phyloP scores from a whole-genome alignment of 2,888 invertebrate species.

The Tinea trinotella region DNA sequence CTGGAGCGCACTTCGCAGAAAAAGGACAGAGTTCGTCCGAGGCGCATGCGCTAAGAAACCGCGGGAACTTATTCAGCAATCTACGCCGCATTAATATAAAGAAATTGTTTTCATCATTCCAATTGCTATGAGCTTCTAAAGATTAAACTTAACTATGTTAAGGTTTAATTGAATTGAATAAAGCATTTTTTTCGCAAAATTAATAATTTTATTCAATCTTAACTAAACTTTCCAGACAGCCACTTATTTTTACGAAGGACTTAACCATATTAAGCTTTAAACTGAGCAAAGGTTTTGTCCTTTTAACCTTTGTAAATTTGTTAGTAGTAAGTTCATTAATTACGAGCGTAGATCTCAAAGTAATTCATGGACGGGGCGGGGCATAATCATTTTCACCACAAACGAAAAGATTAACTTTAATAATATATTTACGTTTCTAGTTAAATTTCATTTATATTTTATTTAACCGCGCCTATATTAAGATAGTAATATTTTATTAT shows the following conservation, averaged over 20 bases:
- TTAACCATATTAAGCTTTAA: no score
- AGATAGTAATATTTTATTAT: no score
- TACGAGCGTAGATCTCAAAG: not conserved
- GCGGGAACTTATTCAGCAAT: slow-evolving; percentile 40
- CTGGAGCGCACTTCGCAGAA: slow-evolving; percentile 54
- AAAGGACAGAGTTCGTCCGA: slow-evolving; percentile 36
- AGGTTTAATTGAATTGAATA: not conserved
- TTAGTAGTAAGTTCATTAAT: not conserved
- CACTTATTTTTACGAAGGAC: no score
- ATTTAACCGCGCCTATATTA: no score
- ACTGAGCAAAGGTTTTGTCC: no score
- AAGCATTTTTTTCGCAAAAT: no score
- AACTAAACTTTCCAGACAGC: no score
- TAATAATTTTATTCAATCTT: no score
- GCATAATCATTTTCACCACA: not conserved
- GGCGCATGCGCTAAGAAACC: slow-evolving; percentile 55
- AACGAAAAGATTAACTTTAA: not conserved
- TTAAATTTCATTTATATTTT: no score
- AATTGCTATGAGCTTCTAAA: not conserved
- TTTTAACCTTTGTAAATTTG: not conserved
- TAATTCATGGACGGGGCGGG: not conserved
- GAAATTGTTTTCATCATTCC: not conserved
- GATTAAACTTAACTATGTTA: not conserved
- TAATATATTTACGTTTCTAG: not conserved
- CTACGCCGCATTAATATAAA: not conserved